A percentile compares a stretch with the other conserved stretches of the same genome.
Evolutionary conservation across 2,888 invertebrate genomes (phyloP).

Genomic region (Dorcus hopei): DNA sequence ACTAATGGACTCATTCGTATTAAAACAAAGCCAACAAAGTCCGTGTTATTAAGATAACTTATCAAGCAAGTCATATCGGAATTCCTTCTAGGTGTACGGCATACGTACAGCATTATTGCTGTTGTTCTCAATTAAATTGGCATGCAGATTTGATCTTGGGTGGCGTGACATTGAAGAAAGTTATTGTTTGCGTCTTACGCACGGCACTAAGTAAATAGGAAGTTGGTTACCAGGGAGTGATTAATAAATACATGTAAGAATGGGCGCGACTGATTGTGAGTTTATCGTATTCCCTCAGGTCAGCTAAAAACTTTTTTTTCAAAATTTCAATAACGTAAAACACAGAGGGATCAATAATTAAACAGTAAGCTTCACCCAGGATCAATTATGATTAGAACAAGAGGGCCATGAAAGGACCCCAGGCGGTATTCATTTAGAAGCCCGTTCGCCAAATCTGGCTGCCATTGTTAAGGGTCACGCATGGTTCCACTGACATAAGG

Average conservation of each 20-base stretch:
- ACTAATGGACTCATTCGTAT: no score
- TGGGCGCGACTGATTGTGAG: no score
- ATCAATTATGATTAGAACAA: not conserved
- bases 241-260: no score
- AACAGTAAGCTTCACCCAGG: slow-evolving; percentile 1
- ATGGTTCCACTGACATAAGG: not conserved
- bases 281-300: no score
- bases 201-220: no score
- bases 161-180: slow-evolving; percentile 10
- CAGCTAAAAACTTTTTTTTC: no score
- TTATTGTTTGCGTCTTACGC: not conserved
- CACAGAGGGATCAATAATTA: slow-evolving; percentile 5
- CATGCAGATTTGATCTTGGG: slow-evolving; percentile 10
- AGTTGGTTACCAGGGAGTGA: no score
- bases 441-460: slow-evolving; percentile 7
- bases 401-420: not conserved
- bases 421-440: not conserved
- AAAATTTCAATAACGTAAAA: not conserved
- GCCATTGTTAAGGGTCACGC: slow-evolving; percentile 10
- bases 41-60: no score
- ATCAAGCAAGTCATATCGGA: not conserved
- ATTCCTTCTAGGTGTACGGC: slow-evolving; percentile 10
- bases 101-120: slow-evolving; percentile 8
- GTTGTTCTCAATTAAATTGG: slow-evolving; percentile 11
- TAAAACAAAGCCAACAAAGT: no score